phyloP scores from a whole-genome alignment of 2,113 vertebrate species.

The Pristiophorus japonicus region DNA sequence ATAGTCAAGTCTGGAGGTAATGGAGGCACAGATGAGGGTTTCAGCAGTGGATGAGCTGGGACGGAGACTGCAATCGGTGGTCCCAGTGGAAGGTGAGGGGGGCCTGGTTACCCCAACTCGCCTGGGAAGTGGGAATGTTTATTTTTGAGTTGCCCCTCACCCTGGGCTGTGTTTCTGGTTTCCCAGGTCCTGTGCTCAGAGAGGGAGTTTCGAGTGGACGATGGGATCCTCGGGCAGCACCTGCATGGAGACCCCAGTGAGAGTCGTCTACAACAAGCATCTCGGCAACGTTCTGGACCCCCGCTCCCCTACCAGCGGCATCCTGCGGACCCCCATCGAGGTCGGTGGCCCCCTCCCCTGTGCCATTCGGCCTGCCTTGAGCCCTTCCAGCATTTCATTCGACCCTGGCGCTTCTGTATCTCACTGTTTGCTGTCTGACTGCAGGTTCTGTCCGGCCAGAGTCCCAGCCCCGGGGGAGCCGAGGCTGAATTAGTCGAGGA shows the following conservation, averaged over 20 bases:
- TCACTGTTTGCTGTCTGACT: conserved; percentile 39
- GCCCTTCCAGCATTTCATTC: no score
- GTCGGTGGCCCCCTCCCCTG: conserved; percentile 44
- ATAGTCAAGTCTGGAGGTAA: no score
- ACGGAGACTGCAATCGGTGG: no score
- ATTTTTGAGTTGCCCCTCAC: no score
- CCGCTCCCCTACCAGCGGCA: conserved; percentile 70
- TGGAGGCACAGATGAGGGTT: no score
- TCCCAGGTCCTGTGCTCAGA: background rate
- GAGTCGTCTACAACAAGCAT: conserved; percentile 50
- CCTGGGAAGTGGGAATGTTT: no score
- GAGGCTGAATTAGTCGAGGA: background rate
- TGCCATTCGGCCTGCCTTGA: no score
- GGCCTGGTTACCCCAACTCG: no score
- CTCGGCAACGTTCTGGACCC: conserved; percentile 66
- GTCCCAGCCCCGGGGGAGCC: background rate
- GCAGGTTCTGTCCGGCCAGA: conserved; percentile 28
- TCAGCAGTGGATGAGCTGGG: no score
- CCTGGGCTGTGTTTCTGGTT: background rate
- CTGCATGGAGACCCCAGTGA: conserved; percentile 50
- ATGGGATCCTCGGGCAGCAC: conserved; percentile 78
- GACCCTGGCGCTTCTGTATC: conserved; percentile 32
- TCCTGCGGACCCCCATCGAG: conserved; percentile 73
- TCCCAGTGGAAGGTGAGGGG: no score
- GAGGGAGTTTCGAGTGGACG: background rate